Evolutionary conservation across 2,888 invertebrate species (phyloP).

Genomic region (Tinea pellionella): DNA sequence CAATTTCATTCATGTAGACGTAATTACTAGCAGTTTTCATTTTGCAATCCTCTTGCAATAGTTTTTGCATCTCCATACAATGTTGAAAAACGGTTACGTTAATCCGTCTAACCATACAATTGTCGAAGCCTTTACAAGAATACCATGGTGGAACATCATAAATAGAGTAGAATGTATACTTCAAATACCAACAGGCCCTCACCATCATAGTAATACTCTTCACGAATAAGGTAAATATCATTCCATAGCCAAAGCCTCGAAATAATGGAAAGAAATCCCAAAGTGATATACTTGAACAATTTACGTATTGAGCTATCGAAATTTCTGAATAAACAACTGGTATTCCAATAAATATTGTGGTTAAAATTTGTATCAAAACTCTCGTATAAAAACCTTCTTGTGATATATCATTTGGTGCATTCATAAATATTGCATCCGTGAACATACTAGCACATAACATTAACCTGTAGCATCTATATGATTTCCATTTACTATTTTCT

Average conservation of each 20-base stretch:
- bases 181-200: conserved; percentile 43
- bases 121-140: conserved; percentile 36
- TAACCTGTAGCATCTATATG: conserved; percentile 38
- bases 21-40: conserved; percentile 48
- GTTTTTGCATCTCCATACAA: conserved; percentile 43
- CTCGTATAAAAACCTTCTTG: conserved; percentile 41
- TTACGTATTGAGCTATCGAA: conserved; percentile 51
- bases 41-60: conserved; percentile 47
- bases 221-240: conserved; percentile 34
- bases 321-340: conserved; percentile 55
- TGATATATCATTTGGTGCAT: conserved; percentile 36
- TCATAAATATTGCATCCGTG: conserved; percentile 39
- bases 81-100: conserved; percentile 51
- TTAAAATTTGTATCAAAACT: conserved; percentile 27
- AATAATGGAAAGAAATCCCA: conserved; percentile 55
- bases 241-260: conserved; percentile 39
- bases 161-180: conserved; percentile 42
- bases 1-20: conserved; percentile 49
- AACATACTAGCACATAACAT: conserved; percentile 51
- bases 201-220: conserved; percentile 40
- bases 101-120: conserved; percentile 51
- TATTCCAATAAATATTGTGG: conserved; percentile 44
- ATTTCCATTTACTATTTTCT: conserved; percentile 37
- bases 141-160: conserved; percentile 50
- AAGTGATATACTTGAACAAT: conserved; percentile 37